Evolutionary conservation across 2,113 vertebrate species (phyloP).

Genomic region (Bubo bubo): DNA sequence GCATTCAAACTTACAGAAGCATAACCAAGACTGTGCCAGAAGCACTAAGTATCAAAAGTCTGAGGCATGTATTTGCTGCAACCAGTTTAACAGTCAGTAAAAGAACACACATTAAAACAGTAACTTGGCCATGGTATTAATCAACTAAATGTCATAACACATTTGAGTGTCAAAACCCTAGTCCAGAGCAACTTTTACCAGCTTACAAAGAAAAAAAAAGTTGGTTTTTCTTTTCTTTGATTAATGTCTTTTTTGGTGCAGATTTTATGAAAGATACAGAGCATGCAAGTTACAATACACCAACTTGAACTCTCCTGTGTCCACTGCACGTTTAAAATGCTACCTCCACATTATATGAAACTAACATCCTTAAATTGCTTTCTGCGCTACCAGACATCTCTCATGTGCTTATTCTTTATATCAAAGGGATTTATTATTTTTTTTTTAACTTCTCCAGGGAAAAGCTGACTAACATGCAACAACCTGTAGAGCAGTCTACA

Average conservation of each 20-base stretch:
- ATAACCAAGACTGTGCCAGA: neutral
- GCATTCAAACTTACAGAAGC: neutral
- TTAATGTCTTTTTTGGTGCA: neutral
- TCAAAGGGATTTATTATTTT: no score
- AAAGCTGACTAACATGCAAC: neutral
- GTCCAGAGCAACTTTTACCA: neutral
- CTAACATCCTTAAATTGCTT: neutral
- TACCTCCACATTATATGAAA: neutral
- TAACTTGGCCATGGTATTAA: slow-evolving; percentile 21
- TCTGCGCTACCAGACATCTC: neutral
- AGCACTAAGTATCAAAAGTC: neutral
- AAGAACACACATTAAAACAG: neutral
- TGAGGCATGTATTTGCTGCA: neutral
- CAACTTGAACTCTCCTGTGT: neutral
- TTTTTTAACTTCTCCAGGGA: neutral
- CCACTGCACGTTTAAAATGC: neutral
- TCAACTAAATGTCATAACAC: slow-evolving; percentile 41
- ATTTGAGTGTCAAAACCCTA: slow-evolving; percentile 23
- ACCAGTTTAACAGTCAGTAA: neutral
- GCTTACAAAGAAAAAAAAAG: neutral
- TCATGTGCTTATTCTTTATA: neutral
- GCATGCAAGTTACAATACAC: neutral
- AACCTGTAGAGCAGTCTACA: neutral
- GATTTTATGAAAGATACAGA: neutral
- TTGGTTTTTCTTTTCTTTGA: neutral